Evolutionary conservation across 2,888 invertebrate genomes (phyloP).

Genomic region (Catocala nupta): DNA sequence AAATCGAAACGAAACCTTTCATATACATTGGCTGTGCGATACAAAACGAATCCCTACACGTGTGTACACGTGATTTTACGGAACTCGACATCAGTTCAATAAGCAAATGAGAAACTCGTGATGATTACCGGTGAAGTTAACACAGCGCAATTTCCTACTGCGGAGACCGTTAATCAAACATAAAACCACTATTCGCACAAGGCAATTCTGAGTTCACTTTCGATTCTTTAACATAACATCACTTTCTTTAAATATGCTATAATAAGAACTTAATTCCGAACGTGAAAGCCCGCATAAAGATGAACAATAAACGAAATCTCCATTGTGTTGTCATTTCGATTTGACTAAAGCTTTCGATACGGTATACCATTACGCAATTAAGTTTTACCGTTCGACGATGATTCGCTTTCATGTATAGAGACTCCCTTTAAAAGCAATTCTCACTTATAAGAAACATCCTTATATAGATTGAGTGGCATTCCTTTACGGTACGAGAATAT

Average conservation of each 20-base stretch:
- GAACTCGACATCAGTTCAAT: not conserved
- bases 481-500: constrained; percentile 14
- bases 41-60: too few relatives aligned
- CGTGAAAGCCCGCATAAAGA: constrained; percentile 33
- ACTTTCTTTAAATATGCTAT: constrained; percentile 33
- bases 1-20: too few relatives aligned
- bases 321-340: constrained; percentile 55
- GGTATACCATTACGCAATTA: constrained; percentile 32
- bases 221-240: constrained; percentile 18
- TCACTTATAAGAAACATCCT: constrained; percentile 22
- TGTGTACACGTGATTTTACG: not conserved
- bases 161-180: constrained; percentile 12
- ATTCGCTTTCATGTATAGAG: constrained; percentile 41
- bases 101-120: constrained; percentile 5
- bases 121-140: constrained; percentile 5
- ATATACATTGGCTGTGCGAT: too few relatives aligned
- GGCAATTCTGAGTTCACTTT: constrained; percentile 30
- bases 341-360: constrained; percentile 46
- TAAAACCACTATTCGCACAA: constrained; percentile 7
- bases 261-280: constrained; percentile 25
- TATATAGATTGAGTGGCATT: constrained; percentile 26
- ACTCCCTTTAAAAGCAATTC: constrained; percentile 30
- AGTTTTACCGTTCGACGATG: constrained; percentile 22
- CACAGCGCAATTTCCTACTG: constrained; percentile 3
- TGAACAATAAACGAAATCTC: constrained; percentile 38